phyloP scores from a whole-genome alignment of 2,888 invertebrate species.

The Caenorhabditis auriculariae region DNA sequence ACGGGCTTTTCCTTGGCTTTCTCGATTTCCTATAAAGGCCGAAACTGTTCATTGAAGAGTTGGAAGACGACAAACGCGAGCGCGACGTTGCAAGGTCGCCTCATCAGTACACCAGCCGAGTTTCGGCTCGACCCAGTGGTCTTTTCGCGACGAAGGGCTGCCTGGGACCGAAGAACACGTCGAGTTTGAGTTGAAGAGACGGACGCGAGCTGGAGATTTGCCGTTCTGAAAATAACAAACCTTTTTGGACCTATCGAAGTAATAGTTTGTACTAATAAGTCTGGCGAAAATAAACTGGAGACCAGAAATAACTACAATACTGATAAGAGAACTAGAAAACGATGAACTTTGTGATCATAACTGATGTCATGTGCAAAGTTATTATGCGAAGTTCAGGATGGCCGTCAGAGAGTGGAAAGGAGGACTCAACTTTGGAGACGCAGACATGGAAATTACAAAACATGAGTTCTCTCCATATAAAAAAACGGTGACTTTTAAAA shows the following conservation, averaged over 20 bases:
- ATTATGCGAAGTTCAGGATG: too few species aligned
- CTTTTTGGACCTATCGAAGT: too few species aligned
- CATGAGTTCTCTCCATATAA: too few species aligned
- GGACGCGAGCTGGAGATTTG: slow-evolving; percentile 13
- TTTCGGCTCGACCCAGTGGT: slow-evolving; percentile 49
- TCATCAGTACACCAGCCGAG: slow-evolving; percentile 58
- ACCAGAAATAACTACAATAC: too few species aligned
- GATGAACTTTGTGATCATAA: too few species aligned
- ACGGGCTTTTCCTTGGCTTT: slow-evolving; percentile 57
- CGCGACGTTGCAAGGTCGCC: slow-evolving; percentile 41
- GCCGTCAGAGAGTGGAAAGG: too few species aligned
- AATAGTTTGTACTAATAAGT: too few species aligned
- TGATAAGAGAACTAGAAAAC: too few species aligned
- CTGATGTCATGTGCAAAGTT: too few species aligned
- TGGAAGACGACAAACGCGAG: slow-evolving; percentile 22
- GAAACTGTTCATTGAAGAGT: background rate
- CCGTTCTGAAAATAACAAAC: slow-evolving; percentile 1
- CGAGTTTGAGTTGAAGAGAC: slow-evolving; percentile 11
- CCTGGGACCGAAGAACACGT: slow-evolving; percentile 9
- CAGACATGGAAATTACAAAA: too few species aligned
- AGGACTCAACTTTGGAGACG: too few species aligned
- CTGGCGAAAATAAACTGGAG: too few species aligned
- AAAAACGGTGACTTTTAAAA: background rate
- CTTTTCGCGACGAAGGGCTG: slow-evolving; percentile 23
- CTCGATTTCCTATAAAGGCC: slow-evolving; percentile 47